Conservation (phyloP, 2,113 vertebrate genomes). For the Vicugna pacos region DNA sequence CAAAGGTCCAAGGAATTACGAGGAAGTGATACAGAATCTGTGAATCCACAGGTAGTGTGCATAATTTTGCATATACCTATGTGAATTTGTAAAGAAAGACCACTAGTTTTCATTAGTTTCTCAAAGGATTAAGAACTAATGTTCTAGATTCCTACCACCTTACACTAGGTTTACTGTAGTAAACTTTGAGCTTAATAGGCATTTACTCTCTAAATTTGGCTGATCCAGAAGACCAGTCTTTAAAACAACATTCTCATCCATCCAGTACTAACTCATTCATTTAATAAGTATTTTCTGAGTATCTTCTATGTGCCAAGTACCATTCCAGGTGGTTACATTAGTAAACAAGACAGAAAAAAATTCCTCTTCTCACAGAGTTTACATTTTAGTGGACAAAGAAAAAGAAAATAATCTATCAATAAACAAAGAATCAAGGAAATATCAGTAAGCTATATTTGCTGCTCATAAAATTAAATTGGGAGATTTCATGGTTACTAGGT, state of each 20-base stretch:
- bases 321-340: background rate
- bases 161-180: background rate
- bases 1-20: background rate
- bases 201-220: background rate
- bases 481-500: background rate
- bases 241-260: background rate
- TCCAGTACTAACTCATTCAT: background rate
- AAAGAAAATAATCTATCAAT: background rate
- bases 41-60: background rate
- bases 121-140: conserved; percentile 12
- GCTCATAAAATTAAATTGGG: background rate
- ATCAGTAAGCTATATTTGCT: background rate
- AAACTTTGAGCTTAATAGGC: background rate
- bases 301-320: background rate
- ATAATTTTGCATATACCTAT: background rate
- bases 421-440: conserved; percentile 15
- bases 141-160: background rate
- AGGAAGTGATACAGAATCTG: background rate
- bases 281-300: conserved; percentile 38
- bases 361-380: background rate
- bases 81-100: background rate
- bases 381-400: conserved; percentile 18
- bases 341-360: background rate
- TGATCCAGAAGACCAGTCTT: background rate
- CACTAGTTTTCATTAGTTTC: conserved; percentile 8